Evolutionary conservation across 2,113 vertebrate genomes (phyloP).

Genomic region (Thunnus maccoyii): DNA sequence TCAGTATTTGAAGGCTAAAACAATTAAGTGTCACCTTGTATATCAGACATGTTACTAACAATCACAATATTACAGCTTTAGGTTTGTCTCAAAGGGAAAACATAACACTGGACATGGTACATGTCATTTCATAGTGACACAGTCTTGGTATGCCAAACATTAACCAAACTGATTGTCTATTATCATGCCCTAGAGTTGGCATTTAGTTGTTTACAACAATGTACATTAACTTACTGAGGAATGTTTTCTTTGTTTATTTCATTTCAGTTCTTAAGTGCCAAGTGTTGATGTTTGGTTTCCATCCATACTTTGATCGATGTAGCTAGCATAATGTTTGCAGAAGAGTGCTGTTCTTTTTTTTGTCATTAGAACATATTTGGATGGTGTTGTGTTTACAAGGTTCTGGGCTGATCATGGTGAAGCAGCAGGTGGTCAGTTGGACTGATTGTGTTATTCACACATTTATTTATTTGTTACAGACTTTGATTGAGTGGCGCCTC

Average conservation of each 20-base stretch:
- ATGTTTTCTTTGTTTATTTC: slow-evolving; percentile 75
- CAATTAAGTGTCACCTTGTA: slow-evolving; percentile 7
- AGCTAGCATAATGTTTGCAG: slow-evolving; percentile 71
- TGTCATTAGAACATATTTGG: slow-evolving; percentile 66
- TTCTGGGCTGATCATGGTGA: slow-evolving; percentile 47
- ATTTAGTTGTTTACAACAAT: slow-evolving; percentile 80
- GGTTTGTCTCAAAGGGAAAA: slow-evolving; percentile 44
- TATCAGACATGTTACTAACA: neutral
- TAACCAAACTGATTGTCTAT: slow-evolving; percentile 70
- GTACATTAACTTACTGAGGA: slow-evolving; percentile 76
- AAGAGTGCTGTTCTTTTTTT: slow-evolving; percentile 61
- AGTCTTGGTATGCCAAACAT: slow-evolving; percentile 64
- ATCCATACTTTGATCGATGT: slow-evolving; percentile 64
- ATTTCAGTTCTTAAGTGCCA: slow-evolving; percentile 79
- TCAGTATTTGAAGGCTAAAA: slow-evolving; percentile 50
- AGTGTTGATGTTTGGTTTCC: slow-evolving; percentile 72
- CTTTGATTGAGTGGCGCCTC: slow-evolving; percentile 58
- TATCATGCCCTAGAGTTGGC: slow-evolving; percentile 57
- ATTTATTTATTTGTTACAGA: slow-evolving; percentile 72
- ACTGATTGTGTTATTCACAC: slow-evolving; percentile 53
- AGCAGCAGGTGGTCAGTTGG: slow-evolving; percentile 53
- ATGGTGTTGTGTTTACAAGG: slow-evolving; percentile 76
- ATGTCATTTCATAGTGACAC: slow-evolving; percentile 38
- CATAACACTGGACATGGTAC: slow-evolving; percentile 28
- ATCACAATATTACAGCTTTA: slow-evolving; percentile 17